A percentile compares a stretch with the other conserved stretches of the same genome.
Evolutionary conservation across 2,797 vertebrate species (phyloP).

Genomic region (Liasis olivaceus): DNA sequence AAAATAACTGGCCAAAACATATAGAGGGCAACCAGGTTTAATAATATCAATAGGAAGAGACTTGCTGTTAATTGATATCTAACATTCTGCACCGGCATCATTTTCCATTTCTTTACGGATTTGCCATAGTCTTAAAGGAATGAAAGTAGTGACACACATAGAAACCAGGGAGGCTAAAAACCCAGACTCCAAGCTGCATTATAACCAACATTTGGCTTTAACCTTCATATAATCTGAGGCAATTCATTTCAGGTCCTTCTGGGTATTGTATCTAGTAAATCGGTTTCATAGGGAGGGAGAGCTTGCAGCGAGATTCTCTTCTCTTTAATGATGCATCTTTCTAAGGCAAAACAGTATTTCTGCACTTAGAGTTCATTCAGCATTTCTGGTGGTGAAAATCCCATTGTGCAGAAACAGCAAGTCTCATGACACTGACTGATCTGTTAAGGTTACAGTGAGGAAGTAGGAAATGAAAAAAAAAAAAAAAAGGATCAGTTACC

Average conservation of each 20-base stretch:
- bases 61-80: neutral
- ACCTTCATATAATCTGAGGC: neutral
- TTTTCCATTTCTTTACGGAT: neutral
- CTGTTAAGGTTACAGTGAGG: conserved; percentile 42
- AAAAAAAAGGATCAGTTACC: conserved; percentile 47
- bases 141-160: neutral
- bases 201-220: neutral
- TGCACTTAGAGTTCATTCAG: conserved; percentile 32
- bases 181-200: neutral
- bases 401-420: neutral
- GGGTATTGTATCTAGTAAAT: neutral
- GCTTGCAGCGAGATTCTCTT: neutral
- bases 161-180: neutral
- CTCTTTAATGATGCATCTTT: neutral
- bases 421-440: conserved; percentile 53
- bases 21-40: neutral
- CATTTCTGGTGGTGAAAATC: conserved; percentile 48
- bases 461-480: conserved; percentile 36
- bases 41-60: neutral
- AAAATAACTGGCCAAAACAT: neutral
- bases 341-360: neutral
- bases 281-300: neutral
- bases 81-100: too few species aligned
- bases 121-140: neutral
- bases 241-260: conserved; percentile 27